Conservation (phyloP, 2,797 vertebrate genomes). For the Chanos chanos region DNA sequence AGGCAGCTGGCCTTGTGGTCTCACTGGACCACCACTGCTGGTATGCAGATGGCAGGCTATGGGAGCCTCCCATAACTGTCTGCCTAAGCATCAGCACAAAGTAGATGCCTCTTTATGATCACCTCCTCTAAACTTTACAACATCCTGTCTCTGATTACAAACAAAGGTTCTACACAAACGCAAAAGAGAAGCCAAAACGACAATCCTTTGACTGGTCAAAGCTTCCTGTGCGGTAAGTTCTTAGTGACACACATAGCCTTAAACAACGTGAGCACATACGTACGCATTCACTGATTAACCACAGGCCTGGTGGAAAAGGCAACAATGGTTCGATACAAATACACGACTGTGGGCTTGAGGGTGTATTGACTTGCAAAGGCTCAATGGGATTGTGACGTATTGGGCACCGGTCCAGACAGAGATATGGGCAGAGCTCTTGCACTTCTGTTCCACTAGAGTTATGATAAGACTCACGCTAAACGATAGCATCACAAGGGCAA, state of each 20-base stretch:
- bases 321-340: conserved; percentile 7
- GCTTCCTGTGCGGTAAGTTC: neutral
- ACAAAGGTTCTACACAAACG: neutral
- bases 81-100: conserved; percentile 10
- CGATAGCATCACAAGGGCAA: neutral
- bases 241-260: neutral
- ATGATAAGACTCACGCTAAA: neutral
- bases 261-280: conserved; percentile 5
- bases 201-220: neutral
- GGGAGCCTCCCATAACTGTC: neutral
- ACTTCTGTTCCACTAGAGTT: neutral
- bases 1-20: conserved; percentile 1
- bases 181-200: neutral
- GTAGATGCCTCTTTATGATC: conserved; percentile 4
- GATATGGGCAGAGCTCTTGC: neutral
- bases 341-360: neutral
- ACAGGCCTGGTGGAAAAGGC: conserved; percentile 9
- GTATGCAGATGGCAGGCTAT: conserved; percentile 11
- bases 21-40: neutral
- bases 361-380: conserved; percentile 3
- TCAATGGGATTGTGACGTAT: neutral
- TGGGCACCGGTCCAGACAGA: neutral
- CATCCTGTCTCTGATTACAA: conserved; percentile 8
- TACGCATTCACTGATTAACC: conserved; percentile 6
- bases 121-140: conserved; percentile 8